Conservation (phyloP, 2,113 vertebrate genomes). For the Istiophorus platypterus region DNA sequence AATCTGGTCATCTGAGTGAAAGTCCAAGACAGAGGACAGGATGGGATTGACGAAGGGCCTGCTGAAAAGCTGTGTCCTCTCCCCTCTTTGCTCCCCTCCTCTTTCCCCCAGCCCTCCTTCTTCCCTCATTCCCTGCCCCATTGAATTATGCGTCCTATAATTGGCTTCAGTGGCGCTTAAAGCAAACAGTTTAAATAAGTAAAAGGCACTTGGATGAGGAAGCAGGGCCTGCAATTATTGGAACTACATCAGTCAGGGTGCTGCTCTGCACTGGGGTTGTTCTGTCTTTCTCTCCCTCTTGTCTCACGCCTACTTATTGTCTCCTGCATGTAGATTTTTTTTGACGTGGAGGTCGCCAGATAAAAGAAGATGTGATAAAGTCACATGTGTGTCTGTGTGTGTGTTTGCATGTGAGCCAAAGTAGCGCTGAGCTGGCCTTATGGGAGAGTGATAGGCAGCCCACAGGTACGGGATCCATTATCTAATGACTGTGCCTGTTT, state of each 20-base stretch:
- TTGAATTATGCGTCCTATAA: constrained; percentile 85
- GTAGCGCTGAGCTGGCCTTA: constrained; percentile 55
- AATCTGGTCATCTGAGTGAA: constrained; percentile 31
- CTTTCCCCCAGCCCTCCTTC: constrained; percentile 39
- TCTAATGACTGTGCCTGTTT: constrained; percentile 92
- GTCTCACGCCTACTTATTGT: constrained; percentile 36
- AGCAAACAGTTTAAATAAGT: constrained; percentile 88
- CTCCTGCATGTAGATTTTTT: constrained; percentile 36
- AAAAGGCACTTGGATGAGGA: constrained; percentile 84
- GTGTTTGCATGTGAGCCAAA: constrained; percentile 31
- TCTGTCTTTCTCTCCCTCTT: constrained; percentile 35
- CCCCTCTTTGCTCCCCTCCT: constrained; percentile 29
- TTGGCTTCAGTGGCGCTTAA: constrained; percentile 85
- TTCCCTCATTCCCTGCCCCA: constrained; percentile 70
- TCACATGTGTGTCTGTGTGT: constrained; percentile 16
- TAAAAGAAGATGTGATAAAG: constrained; percentile 36
- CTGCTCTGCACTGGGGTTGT: constrained; percentile 48
- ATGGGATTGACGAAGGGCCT: constrained; percentile 50
- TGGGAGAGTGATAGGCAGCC: constrained; percentile 87
- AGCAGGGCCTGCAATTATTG: constrained; percentile 85
- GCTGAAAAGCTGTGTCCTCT: constrained; percentile 54
- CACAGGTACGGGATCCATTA: constrained; percentile 90
- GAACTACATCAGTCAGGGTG: constrained; percentile 84
- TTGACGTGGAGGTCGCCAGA: constrained; percentile 16
- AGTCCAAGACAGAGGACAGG: constrained; percentile 37